Evolutionary conservation across 2,797 vertebrate species (phyloP), one percentile per base, ranked within the genome.

Genomic region (Delichon dasypus): DNA sequence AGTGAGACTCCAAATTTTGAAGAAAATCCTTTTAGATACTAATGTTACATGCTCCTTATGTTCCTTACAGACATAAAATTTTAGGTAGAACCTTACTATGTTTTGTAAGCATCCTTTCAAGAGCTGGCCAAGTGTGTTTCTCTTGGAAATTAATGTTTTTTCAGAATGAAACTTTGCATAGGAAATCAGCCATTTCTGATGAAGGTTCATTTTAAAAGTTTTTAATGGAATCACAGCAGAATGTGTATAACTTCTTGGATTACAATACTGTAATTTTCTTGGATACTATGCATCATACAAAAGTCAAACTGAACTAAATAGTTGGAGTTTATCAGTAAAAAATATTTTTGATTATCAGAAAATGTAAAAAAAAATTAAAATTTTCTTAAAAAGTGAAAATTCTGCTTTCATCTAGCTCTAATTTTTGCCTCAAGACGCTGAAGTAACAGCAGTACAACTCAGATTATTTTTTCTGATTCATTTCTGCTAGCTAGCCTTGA

Each of bases 371-470:
- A 21, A 0, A 30, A 53, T 23, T 88, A 26, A 74, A 76, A 89
- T n/a, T 20, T 40, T 89, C 53, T 81, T 84, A 11, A 62, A 78
- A 80, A 66, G 18, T 55, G 36, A 78, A 92, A 89, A 84, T 91
- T 85, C n/a, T 77, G 32, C 10, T 92, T 85, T 88, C 44, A 77
- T 83, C 50, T 29, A 79, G 44, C 48, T 82, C 22, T 87, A 79
- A 40, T 53, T 94, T 93, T 95, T 91, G 38, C 34, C 20, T 93
- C 66, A 84, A 83, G 54, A 90, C 76, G 16, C 16, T 82, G 57
- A 84, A 86, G 91, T 81, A 88, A 57, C 44, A 84, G 38, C 15
- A 25, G 42, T 29, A 60, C 32, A 91, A 67, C 27, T 86, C 44
- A 45, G 50, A 36, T 2, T 38, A 51, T 88, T 88, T 88, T 89